These are phyloP conservation scores for Bombus affinis DNA, from an alignment of 1,140 invertebrate genomes.

Conservation along the genomic window DNA sequence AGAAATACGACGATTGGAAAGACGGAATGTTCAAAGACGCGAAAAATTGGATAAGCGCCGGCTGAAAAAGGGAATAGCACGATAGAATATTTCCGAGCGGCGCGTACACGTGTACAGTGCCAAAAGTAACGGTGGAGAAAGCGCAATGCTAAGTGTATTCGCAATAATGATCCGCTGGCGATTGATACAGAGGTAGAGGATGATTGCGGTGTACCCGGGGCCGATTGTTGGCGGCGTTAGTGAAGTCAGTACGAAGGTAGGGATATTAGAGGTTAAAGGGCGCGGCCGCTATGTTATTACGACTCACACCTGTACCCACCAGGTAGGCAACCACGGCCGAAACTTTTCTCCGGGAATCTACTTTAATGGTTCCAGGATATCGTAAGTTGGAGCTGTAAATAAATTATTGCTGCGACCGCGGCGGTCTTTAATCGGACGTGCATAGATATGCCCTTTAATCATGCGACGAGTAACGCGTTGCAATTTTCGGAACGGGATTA, in stretches of 20 bases:
- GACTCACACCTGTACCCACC: constrained; percentile 79
- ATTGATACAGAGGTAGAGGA: constrained; percentile 79
- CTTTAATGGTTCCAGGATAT: constrained; percentile 63
- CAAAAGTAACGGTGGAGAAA: constrained; percentile 40
- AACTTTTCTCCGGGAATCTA: constrained; percentile 64
- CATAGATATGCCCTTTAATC: constrained; percentile 51
- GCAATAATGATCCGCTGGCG: constrained; percentile 78
- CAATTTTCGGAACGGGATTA: constrained; percentile 46
- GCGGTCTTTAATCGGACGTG: constrained; percentile 51
- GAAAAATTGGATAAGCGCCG: neutral
- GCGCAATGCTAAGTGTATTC: constrained; percentile 77
- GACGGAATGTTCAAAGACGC: neutral
- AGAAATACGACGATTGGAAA: neutral
- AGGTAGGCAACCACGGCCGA: constrained; percentile 60
- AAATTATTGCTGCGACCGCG: constrained; percentile 62
- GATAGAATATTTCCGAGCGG: neutral
- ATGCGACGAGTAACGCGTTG: constrained; percentile 40
- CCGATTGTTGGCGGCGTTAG: constrained; percentile 77
- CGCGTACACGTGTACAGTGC: neutral
- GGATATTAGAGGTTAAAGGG: constrained; percentile 76
- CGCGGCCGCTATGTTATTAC: constrained; percentile 80
- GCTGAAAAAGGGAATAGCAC: neutral
- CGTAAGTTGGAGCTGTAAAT: constrained; percentile 58
- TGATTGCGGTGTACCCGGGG: constrained; percentile 77
- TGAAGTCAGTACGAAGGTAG: constrained; percentile 73